Conservation (phyloP, 2,888 invertebrate genomes). For the Nebria brevicollis region DNA sequence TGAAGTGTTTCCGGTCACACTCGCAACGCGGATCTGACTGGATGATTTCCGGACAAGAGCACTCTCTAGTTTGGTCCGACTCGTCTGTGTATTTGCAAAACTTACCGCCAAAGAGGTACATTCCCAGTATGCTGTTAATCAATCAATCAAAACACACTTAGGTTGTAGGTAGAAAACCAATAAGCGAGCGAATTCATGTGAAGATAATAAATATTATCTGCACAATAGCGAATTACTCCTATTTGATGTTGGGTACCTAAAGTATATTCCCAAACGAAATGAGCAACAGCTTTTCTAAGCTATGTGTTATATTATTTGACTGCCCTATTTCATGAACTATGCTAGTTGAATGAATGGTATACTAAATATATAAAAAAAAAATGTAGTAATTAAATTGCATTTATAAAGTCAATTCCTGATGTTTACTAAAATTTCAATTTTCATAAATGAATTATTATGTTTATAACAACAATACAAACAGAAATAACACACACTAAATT, state of each 20-base stretch:
- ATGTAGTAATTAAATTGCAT: too few species aligned
- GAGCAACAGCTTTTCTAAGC: too few species aligned
- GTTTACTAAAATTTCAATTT: too few species aligned
- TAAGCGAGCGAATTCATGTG: not conserved
- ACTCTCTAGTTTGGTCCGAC: constrained; percentile 80
- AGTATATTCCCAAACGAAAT: too few species aligned
- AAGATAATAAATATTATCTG: not conserved
- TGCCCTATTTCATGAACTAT: too few species aligned
- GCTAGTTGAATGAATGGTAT: too few species aligned
- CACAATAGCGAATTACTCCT: too few species aligned
- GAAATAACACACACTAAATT: not conserved
- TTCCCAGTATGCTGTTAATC: constrained; percentile 93
- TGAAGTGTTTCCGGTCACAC: constrained; percentile 98
- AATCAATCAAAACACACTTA: constrained; percentile 50
- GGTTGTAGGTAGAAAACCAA: not conserved
- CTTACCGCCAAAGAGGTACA: constrained; percentile 99
- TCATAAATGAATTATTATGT: not conserved
- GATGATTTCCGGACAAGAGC: constrained; percentile 92
- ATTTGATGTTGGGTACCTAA: too few species aligned
- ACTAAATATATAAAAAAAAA: too few species aligned
- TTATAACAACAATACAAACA: not conserved
- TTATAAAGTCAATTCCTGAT: too few species aligned
- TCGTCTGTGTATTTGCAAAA: constrained; percentile 97
- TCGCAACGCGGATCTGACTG: constrained; percentile 90
- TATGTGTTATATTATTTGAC: too few species aligned